These are phyloP conservation scores for Toxotes lorentzi DNA, from an alignment of 2,797 vertebrate species.

Conservation along the genomic window DNA sequence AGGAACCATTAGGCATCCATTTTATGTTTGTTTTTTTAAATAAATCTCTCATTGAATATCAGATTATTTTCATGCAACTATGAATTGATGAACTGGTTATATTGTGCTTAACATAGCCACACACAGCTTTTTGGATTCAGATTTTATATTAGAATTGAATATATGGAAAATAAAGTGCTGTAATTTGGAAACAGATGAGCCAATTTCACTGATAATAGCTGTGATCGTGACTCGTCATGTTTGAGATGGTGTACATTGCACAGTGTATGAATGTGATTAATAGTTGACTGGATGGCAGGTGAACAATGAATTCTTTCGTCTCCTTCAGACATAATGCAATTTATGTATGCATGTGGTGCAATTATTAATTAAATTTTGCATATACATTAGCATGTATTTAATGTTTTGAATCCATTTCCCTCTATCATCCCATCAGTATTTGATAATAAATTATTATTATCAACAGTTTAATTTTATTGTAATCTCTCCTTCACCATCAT, in stretches of 20 bases:
- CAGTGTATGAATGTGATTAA: conserved; percentile 30
- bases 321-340: conserved; percentile 23
- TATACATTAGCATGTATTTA: conserved; percentile 40
- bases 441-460: conserved; percentile 39
- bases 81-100: conserved; percentile 39
- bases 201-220: conserved; percentile 21
- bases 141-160: conserved; percentile 35
- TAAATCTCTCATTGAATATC: conserved; percentile 37
- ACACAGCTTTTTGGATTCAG: conserved; percentile 34
- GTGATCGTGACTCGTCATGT: conserved; percentile 36
- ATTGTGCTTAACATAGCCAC: conserved; percentile 62
- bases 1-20: conserved; percentile 29
- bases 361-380: conserved; percentile 49
- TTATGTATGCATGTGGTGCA: conserved; percentile 38
- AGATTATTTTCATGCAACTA: conserved; percentile 67
- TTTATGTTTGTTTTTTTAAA: conserved; percentile 42
- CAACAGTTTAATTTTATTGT: conserved; percentile 12
- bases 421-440: conserved; percentile 24
- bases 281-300: conserved; percentile 18
- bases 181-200: conserved; percentile 45
- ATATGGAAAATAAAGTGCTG: conserved; percentile 35
- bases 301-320: conserved; percentile 9
- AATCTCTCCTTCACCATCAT: conserved; percentile 21
- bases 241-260: conserved; percentile 34
- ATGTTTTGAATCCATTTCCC: conserved; percentile 20